Conservation (phyloP, 2,888 invertebrate species). For the Caenorhabditis wallacei region DNA sequence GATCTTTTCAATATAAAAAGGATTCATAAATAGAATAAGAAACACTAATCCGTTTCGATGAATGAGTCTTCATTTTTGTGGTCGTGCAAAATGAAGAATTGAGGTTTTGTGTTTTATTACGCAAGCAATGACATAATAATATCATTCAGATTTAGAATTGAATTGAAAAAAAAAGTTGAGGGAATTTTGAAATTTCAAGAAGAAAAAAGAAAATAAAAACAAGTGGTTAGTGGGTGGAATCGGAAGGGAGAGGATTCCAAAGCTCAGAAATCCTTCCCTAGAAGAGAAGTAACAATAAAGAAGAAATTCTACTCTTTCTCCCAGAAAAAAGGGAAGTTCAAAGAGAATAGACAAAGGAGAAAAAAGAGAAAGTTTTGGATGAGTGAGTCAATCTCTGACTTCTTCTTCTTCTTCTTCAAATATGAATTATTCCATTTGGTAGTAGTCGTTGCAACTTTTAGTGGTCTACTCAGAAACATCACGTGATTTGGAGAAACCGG, state of each 20-base stretch:
- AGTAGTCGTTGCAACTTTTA: constrained; percentile 3
- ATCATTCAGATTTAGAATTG: too few relatives aligned
- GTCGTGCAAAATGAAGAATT: constrained; percentile 21
- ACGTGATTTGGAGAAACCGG: background rate
- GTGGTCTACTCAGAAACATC: constrained; percentile 7
- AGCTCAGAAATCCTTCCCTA: constrained; percentile 15
- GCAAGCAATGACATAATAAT: constrained; percentile 12
- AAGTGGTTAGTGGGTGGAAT: constrained; percentile 22
- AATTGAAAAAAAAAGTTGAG: background rate
- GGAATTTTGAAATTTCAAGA: constrained; percentile 4
- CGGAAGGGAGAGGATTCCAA: constrained; percentile 28
- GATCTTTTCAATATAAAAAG: background rate
- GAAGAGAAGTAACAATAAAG: background rate
- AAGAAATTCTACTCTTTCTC: background rate
- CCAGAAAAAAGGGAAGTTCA: constrained; percentile 11
- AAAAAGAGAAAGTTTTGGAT: constrained; percentile 14
- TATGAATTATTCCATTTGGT: constrained; percentile 54
- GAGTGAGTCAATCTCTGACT: constrained; percentile 31
- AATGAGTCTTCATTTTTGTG: constrained; percentile 22
- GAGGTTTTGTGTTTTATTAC: constrained; percentile 13
- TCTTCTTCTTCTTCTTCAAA: constrained; percentile 20
- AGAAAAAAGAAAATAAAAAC: constrained; percentile 7
- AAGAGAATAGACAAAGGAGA: constrained; percentile 19
- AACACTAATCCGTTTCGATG: constrained; percentile 12
- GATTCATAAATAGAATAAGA: constrained; percentile 10